Conservation (phyloP, 2,113 vertebrate species). For the Podarcis cretensis region DNA sequence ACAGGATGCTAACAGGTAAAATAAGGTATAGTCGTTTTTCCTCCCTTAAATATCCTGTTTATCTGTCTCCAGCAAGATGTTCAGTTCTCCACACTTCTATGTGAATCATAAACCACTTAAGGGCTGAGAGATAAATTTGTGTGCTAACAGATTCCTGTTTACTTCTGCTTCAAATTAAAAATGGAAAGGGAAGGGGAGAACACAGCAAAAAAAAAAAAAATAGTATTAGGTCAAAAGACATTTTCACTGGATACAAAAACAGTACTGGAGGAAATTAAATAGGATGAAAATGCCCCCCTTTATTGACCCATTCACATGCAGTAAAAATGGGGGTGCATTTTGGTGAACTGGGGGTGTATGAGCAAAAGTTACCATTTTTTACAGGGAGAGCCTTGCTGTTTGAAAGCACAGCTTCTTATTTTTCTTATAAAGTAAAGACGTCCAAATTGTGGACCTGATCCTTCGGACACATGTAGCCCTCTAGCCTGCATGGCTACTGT, state of each 20-base stretch:
- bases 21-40: not conserved
- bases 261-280: not conserved
- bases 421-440: no score
- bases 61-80: slow-evolving; percentile 17
- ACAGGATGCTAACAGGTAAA: not conserved
- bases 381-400: not conserved
- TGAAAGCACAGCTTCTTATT: not conserved
- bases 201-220: not conserved
- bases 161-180: not conserved
- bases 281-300: not conserved
- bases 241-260: not conserved
- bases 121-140: slow-evolving; percentile 27
- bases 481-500: no score
- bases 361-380: not conserved
- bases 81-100: slow-evolving; percentile 1
- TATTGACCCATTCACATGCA: not conserved
- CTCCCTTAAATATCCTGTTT: slow-evolving; percentile 1
- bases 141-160: slow-evolving; percentile 23
- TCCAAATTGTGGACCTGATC: not conserved
- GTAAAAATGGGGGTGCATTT: not conserved
- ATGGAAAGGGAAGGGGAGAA: not conserved
- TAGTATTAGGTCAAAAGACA: not conserved
- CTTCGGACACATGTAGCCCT: not conserved
- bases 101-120: slow-evolving; percentile 16
- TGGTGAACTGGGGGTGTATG: not conserved